Evolutionary conservation across 2,113 vertebrate species (phyloP).

Genomic region (Mus spicilegus): DNA sequence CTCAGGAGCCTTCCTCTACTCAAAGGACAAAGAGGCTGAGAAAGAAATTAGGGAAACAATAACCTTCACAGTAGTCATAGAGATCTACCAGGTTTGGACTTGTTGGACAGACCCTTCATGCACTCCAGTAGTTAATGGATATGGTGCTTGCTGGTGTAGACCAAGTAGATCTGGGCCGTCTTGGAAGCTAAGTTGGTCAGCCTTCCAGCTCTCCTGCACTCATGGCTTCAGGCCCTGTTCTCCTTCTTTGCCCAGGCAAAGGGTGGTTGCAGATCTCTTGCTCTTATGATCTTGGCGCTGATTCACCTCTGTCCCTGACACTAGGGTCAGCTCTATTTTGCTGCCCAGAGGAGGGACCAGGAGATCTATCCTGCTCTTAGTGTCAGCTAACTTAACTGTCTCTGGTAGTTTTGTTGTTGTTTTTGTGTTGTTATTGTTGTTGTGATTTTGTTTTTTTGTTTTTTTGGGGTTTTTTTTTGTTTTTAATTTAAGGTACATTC

Average conservation of each 20-base stretch:
- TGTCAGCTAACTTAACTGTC: too few relatives aligned
- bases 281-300: not conserved
- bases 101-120: not conserved
- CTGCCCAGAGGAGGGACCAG: too few relatives aligned
- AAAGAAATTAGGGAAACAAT: too few relatives aligned
- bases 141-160: not conserved
- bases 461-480: too few relatives aligned
- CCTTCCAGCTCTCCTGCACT: not conserved
- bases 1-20: too few relatives aligned
- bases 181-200: not conserved
- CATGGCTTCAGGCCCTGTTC: not conserved
- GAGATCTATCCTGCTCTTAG: too few relatives aligned
- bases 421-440: too few relatives aligned
- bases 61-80: not conserved
- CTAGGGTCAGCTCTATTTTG: too few relatives aligned
- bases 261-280: not conserved
- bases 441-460: too few relatives aligned
- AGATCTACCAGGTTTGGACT: not conserved
- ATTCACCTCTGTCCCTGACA: too few relatives aligned
- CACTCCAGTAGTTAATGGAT: not conserved
- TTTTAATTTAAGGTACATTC: not conserved
- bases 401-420: too few relatives aligned
- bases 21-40: too few relatives aligned
- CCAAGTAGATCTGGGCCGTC: not conserved
- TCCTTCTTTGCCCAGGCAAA: not conserved